phyloP scores from a whole-genome alignment of 2,113 vertebrate species.

The Pedionomus torquatus region DNA sequence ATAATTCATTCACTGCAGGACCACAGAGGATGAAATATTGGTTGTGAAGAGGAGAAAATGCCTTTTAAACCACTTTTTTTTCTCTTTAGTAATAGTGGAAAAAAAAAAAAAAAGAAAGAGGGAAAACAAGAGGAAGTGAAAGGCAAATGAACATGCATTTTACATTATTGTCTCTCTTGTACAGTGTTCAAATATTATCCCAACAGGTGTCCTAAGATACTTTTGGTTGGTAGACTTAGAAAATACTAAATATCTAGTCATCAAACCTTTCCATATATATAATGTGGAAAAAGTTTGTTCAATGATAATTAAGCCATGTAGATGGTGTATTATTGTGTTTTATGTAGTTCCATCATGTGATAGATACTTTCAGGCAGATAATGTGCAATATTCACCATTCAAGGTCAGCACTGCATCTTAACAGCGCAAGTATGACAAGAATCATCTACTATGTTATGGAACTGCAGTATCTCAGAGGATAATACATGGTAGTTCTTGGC shows the following conservation, averaged over 20 bases:
- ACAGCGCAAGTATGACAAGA: not conserved
- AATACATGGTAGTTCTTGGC: not conserved
- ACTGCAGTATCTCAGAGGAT: not conserved
- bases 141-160: not conserved
- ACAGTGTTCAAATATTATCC: not conserved
- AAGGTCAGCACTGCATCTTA: not conserved
- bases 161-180: not conserved
- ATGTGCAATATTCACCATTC: not conserved
- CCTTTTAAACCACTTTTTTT: not conserved
- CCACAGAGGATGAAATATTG: not conserved
- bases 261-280: not conserved
- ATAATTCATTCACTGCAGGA: conserved; percentile 44
- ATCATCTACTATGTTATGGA: not conserved
- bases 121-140: not conserved
- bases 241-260: not conserved
- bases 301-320: not conserved
- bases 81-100: not conserved
- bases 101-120: not conserved
- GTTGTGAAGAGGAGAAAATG: not conserved
- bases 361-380: not conserved
- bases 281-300: not conserved
- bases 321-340: not conserved
- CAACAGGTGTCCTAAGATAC: not conserved
- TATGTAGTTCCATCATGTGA: not conserved
- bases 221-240: not conserved